Percentiles rank a stretch among this genome's conserved stretches.
Evolutionary conservation across 1,140 invertebrate species (phyloP).

Genomic region (Nylanderia fulva): DNA sequence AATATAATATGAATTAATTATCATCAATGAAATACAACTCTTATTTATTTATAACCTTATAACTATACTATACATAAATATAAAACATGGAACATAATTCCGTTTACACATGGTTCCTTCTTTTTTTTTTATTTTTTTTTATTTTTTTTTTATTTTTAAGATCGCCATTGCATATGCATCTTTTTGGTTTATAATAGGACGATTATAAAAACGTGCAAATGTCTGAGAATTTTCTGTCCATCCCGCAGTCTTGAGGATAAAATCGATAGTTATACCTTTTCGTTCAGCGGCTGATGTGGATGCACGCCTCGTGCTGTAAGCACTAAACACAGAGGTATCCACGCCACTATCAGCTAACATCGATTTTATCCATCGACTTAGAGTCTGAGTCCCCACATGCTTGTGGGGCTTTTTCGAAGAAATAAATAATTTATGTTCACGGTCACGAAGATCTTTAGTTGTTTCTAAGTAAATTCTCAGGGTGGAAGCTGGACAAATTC

Average conservation of each 20-base stretch:
- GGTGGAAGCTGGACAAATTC: neutral
- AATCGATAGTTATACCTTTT: constrained; percentile 39
- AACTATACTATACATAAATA: too few species aligned
- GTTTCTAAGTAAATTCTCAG: neutral
- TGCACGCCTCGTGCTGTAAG: constrained; percentile 49
- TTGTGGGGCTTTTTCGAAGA: neutral
- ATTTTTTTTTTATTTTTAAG: neutral
- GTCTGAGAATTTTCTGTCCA: constrained; percentile 66
- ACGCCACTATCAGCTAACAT: constrained; percentile 21
- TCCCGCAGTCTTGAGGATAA: constrained; percentile 65
- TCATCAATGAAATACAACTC: too few species aligned
- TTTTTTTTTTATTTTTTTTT: too few species aligned
- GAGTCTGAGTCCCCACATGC: too few species aligned
- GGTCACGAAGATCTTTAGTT: neutral
- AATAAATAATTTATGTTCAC: neutral
- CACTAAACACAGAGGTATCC: constrained; percentile 41
- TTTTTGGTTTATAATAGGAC: neutral
- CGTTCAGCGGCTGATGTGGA: constrained; percentile 37
- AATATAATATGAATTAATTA: too few species aligned
- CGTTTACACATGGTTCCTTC: too few species aligned
- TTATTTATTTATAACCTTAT: too few species aligned
- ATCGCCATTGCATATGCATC: constrained; percentile 3
- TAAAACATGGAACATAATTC: too few species aligned
- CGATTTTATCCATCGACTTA: too few species aligned
- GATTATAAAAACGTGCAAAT: constrained; percentile 66